Evolutionary conservation across 2,113 vertebrate genomes (phyloP).

Genomic region (Mobula hypostoma): DNA sequence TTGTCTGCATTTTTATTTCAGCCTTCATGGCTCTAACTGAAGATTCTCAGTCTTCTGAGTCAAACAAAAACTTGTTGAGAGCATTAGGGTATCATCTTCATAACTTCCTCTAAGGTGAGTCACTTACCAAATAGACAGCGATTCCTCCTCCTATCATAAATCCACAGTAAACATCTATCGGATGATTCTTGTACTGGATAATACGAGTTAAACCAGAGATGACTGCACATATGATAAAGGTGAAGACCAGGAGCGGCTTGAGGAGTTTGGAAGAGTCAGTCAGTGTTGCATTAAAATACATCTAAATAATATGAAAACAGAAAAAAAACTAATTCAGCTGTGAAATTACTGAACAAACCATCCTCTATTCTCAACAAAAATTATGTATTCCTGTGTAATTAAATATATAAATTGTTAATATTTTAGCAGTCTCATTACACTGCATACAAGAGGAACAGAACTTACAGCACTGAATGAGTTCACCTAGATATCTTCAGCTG

Average conservation of each 20-base stretch:
- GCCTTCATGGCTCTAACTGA: too few relatives aligned
- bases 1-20: too few relatives aligned
- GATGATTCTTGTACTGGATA: slow-evolving; percentile 96
- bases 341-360: not conserved
- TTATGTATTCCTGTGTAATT: not conserved
- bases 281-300: slow-evolving; percentile 97
- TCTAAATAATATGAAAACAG: slow-evolving; percentile 61
- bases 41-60: too few relatives aligned
- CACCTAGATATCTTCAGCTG: not conserved
- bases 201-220: slow-evolving; percentile 93
- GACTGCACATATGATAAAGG: slow-evolving; percentile 90
- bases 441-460: not conserved
- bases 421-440: not conserved
- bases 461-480: too few relatives aligned
- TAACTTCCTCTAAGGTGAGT: not conserved
- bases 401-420: not conserved
- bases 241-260: slow-evolving; percentile 92
- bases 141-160: slow-evolving; percentile 91
- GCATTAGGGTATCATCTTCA: not conserved
- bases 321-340: slow-evolving; percentile 2
- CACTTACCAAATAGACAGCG: slow-evolving; percentile 85
- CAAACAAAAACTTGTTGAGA: too few relatives aligned
- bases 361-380: not conserved
- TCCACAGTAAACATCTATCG: slow-evolving; percentile 90
- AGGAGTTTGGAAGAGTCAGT: slow-evolving; percentile 94